A percentile compares a stretch with the other conserved stretches of the same genome.
Evolutionary conservation across 2,888 invertebrate species (phyloP).

Genomic region (Horisme vitalbata): DNA sequence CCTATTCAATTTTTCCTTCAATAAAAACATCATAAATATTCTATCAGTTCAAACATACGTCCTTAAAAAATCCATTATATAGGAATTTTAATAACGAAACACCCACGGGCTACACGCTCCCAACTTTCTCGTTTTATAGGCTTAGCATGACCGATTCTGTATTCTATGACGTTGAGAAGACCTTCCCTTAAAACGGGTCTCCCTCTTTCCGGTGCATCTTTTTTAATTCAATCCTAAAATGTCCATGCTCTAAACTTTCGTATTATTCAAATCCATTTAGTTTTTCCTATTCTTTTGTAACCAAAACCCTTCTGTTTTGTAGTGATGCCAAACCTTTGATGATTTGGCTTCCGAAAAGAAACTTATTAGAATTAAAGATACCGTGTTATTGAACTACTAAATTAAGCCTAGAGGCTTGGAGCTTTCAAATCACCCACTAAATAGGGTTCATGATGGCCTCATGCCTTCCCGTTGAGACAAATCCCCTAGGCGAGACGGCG

Average conservation of each 20-base stretch:
- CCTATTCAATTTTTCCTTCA: constrained; percentile 12
- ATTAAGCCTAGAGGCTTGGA: constrained; percentile 7
- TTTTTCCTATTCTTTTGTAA: no score
- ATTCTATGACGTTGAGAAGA: no score
- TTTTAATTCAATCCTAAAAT: no score
- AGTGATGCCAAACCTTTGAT: no score
- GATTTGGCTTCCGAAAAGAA: constrained; percentile 19
- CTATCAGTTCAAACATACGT: constrained; percentile 6
- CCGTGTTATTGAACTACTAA: constrained; percentile 13
- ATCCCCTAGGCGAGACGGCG: constrained; percentile 35
- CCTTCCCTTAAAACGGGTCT: no score
- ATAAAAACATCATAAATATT: constrained; percentile 18
- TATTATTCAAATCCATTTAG: no score
- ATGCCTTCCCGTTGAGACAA: constrained; percentile 18
- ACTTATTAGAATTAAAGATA: neutral
- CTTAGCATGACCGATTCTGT: no score
- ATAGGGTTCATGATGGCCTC: constrained; percentile 7
- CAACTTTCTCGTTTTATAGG: constrained; percentile 9
- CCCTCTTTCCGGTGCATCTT: no score
- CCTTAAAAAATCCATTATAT: constrained; percentile 2
- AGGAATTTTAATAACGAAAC: constrained; percentile 18
- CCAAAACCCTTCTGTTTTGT: no score
- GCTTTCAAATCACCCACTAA: constrained; percentile 17
- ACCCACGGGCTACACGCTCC: neutral
- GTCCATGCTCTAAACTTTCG: no score